Base-by-base conservation (phyloP, 53 echinoderm and acorn worm genomes). In the Actinopyga echinites region DNA sequence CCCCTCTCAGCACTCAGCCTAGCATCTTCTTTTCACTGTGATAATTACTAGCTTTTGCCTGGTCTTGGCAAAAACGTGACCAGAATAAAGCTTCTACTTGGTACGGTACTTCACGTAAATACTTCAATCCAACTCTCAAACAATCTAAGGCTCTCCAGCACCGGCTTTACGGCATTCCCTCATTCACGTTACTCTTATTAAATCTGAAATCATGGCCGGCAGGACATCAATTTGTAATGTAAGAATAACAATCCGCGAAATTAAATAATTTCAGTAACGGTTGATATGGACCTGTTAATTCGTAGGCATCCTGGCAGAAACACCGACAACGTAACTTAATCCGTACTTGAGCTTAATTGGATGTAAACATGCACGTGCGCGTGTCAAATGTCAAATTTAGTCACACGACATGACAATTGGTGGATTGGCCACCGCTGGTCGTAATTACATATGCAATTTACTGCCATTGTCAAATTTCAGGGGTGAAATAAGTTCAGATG, bases 191-290 rank as follows among this genome's bases (percentile, higher is more conserved):
- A 20, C 67, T 67, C 37, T 67, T 35, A 37, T 67, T 67, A 67
- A 19, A 67, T 37, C 32, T 35, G 8, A 67, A 67, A 67, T 33
- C 38, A 22, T 67, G 68, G 13, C 34, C 68, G 34, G 37, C 35
- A 67, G 34, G 31, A 30, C 34, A 67, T 67, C 68, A 67, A 37
- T 67, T 67, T n/a, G 34, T 67, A 67, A 67, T 67, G 38, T 19
- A 67, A 67, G 68, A 67, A 67, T 67, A 67, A 67, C 68, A 67
- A 37, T 33, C 68, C 68, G 21, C 15, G 34, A 67, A 37, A 67
- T 15, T 0, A 67, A 33, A n/a, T 67, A 30, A 67, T 30, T 67
- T 36, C 37, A 67, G 15, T 37, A 30, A 67, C 31, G 68, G 32
- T 67, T 20, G 0, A 67, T 67, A 37, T 37, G 34, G 20, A 49